phyloP scores from a whole-genome alignment of 2,113 vertebrate genomes.

The Eptesicus fuscus region DNA sequence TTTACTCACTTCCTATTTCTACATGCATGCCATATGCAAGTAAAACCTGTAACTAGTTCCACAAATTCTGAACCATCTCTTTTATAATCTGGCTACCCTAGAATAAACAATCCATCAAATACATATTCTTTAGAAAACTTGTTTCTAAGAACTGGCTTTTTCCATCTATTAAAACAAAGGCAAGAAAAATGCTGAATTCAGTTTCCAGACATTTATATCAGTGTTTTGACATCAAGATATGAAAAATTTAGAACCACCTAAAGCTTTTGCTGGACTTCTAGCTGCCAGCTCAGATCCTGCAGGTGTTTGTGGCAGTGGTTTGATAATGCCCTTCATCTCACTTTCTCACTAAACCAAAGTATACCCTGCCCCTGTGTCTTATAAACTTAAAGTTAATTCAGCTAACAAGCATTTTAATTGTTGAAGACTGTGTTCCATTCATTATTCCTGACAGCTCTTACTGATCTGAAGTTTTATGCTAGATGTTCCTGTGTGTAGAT shows the following conservation, averaged over 20 bases:
- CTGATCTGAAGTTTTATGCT: background rate
- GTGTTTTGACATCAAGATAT: background rate
- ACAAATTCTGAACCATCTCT: background rate
- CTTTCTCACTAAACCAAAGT: conserved; percentile 14
- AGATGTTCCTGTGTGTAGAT: background rate
- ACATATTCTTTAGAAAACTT: background rate
- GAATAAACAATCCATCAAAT: background rate
- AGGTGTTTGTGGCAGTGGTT: conserved; percentile 9
- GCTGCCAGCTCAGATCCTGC: background rate
- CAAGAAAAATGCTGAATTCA: conserved; percentile 6
- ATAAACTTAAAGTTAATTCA: background rate
- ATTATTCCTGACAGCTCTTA: background rate
- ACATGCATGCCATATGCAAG: background rate
- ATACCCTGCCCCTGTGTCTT: background rate
- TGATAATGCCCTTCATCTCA: background rate
- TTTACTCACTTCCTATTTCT: conserved; percentile 33
- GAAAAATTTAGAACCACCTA: background rate
- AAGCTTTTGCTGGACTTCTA: background rate
- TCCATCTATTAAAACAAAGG: background rate
- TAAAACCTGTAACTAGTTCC: conserved; percentile 14
- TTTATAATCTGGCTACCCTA: background rate
- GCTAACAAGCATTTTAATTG: background rate
- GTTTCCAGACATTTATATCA: background rate
- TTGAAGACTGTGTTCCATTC: background rate
- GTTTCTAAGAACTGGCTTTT: conserved; percentile 30